Evolutionary conservation across 2,888 invertebrate species (phyloP), one percentile per base, ranked within the genome.

Genomic region (Shargacucullia verbasci): DNA sequence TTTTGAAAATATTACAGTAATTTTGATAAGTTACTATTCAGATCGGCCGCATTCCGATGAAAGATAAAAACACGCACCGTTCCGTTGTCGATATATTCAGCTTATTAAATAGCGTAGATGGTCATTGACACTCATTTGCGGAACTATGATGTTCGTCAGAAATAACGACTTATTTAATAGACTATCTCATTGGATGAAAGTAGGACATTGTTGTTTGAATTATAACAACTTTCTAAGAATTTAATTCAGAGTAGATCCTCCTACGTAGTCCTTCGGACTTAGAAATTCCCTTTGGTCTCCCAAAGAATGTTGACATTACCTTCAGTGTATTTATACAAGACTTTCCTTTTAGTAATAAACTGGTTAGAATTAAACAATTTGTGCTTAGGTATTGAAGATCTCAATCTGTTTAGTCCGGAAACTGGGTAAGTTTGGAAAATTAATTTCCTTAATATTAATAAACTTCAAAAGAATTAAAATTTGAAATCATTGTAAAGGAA

Each of bases 291-390:
- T n/a, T n/a, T 39, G 9, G 12, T 20, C 7, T 44, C 14, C 7
- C 2, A 8, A 39, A 2, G 1, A 39, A 59, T 39, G 44, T 39
- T 34, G 20, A 31, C 11, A 0, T 49, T 44, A 49, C 34, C 34
- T 35, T 49, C n/a, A 44, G 9, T 7, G 12, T 48, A 49, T 34
- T 38, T 9, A 3, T 0, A 35, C 25, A 5, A n/a, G 6, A 45
- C 39, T 40, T 44, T 12, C 33, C 7, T 40, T 14, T 13, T 9
- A 14, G 15, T 29, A 29, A n/a, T 38, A 38, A 38, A n/a, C 20
- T 27, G 27, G 25, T 27, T 40, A 12, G 0, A 40, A n/a, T n/a
- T n/a, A n/a, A 40, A 40, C 9, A 25, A 25, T 1, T 27, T 25
- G 40, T 40, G n/a, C 7, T n/a, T 39, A 14, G 13, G 13, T 11